Conservation (phyloP, 2,888 invertebrate species). For the Eristalinus aeneus region DNA sequence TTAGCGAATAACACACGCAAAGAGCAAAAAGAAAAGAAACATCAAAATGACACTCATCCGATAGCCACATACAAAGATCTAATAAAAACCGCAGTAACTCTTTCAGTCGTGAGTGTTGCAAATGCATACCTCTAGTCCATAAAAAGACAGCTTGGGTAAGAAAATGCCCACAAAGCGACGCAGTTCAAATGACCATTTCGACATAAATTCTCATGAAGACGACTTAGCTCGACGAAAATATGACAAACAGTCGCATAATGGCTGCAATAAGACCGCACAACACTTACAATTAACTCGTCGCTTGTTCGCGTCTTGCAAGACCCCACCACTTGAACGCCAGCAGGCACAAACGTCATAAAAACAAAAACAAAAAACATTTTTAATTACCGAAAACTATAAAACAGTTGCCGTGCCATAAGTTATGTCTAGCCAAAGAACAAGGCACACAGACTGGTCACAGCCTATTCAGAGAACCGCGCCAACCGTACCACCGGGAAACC, state of each 20-base stretch:
- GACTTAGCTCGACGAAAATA: slow-evolving; percentile 32
- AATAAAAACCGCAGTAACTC: slow-evolving; percentile 30
- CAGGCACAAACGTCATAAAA: slow-evolving; percentile 3
- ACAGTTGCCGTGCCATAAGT: not conserved
- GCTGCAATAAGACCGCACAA: slow-evolving; percentile 42
- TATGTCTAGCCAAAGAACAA: slow-evolving; percentile 22
- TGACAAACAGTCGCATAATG: slow-evolving; percentile 51
- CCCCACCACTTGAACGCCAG: not conserved
- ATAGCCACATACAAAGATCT: slow-evolving; percentile 13
- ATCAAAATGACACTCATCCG: slow-evolving; percentile 7
- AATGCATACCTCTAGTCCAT: slow-evolving; percentile 33
- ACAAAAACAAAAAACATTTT: slow-evolving; percentile 13
- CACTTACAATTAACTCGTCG: slow-evolving; percentile 43
- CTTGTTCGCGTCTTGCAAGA: not conserved
- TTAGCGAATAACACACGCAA: not conserved
- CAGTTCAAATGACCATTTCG: slow-evolving; percentile 39
- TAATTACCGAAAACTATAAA: slow-evolving; percentile 64
- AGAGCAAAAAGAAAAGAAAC: not conserved
- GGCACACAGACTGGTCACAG: not conserved
- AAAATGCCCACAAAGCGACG: slow-evolving; percentile 6
- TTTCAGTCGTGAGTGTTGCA: slow-evolving; percentile 35
- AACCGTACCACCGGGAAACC: slow-evolving; percentile 10
- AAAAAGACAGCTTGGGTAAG: slow-evolving; percentile 41
- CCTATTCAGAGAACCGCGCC: not conserved
- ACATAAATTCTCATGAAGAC: slow-evolving; percentile 66